phyloP scores from a whole-genome alignment of 2,888 invertebrate species.

The Metallyticus violacea region DNA sequence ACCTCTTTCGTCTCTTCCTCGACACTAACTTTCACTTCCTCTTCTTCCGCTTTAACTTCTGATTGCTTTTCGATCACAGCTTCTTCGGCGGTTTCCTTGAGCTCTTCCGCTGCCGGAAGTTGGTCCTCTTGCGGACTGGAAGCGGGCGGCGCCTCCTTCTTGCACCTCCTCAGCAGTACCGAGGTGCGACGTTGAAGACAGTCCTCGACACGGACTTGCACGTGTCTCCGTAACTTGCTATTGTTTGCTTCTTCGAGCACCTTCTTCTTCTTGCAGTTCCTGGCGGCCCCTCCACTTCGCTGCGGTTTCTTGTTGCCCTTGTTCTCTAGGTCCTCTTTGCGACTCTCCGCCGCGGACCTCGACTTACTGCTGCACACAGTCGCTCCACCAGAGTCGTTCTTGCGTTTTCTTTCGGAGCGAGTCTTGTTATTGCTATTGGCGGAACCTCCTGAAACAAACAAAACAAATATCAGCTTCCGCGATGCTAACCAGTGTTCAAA shows the following conservation, averaged over 20 bases:
- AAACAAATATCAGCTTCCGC: neutral
- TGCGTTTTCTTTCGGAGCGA: neutral
- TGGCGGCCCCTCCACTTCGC: conserved; percentile 24
- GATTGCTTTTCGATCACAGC: neutral
- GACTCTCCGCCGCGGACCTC: conserved; percentile 8
- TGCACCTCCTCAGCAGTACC: neutral
- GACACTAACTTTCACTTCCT: neutral
- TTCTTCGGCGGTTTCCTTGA: neutral
- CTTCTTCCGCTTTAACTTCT: neutral
- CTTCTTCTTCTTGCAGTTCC: conserved; percentile 42
- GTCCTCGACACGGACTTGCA: conserved; percentile 47
- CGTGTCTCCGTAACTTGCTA: conserved; percentile 46
- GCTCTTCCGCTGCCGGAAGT: neutral
- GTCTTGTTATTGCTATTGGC: neutral
- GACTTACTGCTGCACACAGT: conserved; percentile 37
- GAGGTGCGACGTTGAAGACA: conserved; percentile 41
- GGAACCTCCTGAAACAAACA: neutral
- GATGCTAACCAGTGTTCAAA: too few species aligned
- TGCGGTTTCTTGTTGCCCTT: conserved; percentile 34
- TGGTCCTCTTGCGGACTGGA: neutral
- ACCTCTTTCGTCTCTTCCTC: conserved; percentile 6
- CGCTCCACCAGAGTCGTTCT: conserved; percentile 31
- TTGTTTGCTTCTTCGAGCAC: conserved; percentile 48
- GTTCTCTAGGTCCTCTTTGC: conserved; percentile 37
- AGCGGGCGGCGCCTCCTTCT: neutral